Conservation (phyloP, 2,113 vertebrate species). For the Platichthys stellatus region DNA sequence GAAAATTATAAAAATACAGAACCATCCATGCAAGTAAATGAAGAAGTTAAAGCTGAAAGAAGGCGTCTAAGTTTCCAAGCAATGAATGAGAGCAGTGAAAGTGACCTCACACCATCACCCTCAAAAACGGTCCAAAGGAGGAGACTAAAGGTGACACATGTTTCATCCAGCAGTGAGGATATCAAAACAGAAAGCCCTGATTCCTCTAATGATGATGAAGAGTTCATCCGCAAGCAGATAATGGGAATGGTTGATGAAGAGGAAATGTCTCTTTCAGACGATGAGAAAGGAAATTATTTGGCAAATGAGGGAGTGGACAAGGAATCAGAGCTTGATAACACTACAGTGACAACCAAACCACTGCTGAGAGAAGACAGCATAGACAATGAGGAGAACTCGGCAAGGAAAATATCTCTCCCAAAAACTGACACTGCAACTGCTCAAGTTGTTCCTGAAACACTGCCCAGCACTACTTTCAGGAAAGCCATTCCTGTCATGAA, state of each 20-base stretch:
- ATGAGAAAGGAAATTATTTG: conserved; percentile 85
- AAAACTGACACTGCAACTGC: conserved; percentile 81
- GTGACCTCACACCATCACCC: conserved; percentile 81
- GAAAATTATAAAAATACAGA: conserved; percentile 69
- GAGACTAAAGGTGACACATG: conserved; percentile 79
- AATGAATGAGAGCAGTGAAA: conserved; percentile 90
- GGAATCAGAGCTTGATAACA: conserved; percentile 77
- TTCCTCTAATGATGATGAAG: conserved; percentile 92
- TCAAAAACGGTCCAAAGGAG: conserved; percentile 85
- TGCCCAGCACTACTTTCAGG: conserved; percentile 51
- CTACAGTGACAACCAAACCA: conserved; percentile 77
- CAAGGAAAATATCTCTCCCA: conserved; percentile 80
- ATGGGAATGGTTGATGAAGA: conserved; percentile 93
- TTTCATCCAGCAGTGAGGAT: conserved; percentile 93
- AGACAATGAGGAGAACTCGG: conserved; percentile 83
- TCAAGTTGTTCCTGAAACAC: conserved; percentile 82
- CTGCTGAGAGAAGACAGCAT: conserved; percentile 78
- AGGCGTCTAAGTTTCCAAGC: conserved; percentile 81
- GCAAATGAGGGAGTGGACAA: conserved; percentile 73
- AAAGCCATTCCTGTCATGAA: conserved; percentile 76
- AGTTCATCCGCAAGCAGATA: conserved; percentile 92
- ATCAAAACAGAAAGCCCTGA: conserved; percentile 82
- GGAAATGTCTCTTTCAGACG: conserved; percentile 89
- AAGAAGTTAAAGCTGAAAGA: conserved; percentile 74
- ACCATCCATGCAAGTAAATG: conserved; percentile 58